Evolutionary conservation across 2,888 invertebrate species (phyloP).

Genomic region (Globia sparganii): DNA sequence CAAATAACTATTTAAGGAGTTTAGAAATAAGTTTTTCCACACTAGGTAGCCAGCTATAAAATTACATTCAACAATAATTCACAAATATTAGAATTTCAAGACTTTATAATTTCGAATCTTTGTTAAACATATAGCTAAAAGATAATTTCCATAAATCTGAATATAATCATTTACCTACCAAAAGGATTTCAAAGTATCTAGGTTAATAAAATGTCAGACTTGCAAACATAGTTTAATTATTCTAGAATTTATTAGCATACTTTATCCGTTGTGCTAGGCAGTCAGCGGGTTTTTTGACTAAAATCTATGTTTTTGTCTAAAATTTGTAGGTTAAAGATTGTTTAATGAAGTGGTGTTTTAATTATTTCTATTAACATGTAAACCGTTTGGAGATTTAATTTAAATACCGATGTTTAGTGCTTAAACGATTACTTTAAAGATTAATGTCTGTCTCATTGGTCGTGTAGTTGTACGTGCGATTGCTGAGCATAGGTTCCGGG

Average conservation of each 20-base stretch:
- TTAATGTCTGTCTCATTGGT: not conserved
- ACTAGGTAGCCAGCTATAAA: not conserved
- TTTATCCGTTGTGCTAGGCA: constrained; percentile 20
- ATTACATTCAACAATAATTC: constrained; percentile 2
- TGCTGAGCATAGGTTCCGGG: not conserved
- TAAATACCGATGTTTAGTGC: not conserved
- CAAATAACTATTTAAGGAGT: not conserved
- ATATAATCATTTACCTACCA: constrained; percentile 20
- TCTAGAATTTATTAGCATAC: constrained; percentile 59
- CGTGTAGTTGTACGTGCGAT: not conserved
- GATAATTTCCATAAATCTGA: constrained; percentile 17
- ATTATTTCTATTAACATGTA: constrained; percentile 33
- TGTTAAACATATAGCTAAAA: constrained; percentile 1
- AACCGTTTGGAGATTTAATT: constrained; percentile 2
- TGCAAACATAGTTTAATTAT: constrained; percentile 37
- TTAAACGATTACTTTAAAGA: not conserved
- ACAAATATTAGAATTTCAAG: not conserved
- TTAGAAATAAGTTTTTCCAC: not conserved
- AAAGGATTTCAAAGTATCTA: constrained; percentile 51
- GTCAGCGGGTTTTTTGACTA: constrained; percentile 26
- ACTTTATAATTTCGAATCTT: not conserved
- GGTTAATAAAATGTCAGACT: constrained; percentile 61
- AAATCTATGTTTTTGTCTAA: constrained; percentile 39
- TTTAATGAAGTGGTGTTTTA: constrained; percentile 26
- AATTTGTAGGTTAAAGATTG: constrained; percentile 42